These are phyloP conservation scores for Hoplias malabaricus DNA, from an alignment of 2,113 vertebrate genomes.

Conservation along the genomic window DNA sequence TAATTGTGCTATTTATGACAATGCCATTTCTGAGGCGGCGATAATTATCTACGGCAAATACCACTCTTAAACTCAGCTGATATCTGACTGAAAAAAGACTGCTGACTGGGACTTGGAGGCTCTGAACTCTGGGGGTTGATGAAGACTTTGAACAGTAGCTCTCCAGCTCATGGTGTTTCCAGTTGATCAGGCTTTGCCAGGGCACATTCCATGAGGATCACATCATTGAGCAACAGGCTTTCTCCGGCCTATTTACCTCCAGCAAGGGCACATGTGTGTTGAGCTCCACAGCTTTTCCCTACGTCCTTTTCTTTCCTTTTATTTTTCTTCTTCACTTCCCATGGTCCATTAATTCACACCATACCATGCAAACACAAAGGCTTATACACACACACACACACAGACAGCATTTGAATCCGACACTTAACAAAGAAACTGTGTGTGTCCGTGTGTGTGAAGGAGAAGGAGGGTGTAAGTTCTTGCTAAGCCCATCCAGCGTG, in stretches of 20 bases:
- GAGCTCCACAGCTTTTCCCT: slow-evolving; percentile 7
- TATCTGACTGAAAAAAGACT: not conserved
- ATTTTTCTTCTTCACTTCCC: not conserved
- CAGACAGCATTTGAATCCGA: not conserved
- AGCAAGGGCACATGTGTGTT: not conserved
- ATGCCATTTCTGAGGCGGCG: slow-evolving; percentile 2
- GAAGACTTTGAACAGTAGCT: slow-evolving; percentile 34
- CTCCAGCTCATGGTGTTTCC: not conserved
- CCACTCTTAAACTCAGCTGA: not conserved
- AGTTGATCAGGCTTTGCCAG: slow-evolving; percentile 6
- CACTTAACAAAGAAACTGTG: not conserved
- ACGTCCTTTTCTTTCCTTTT: not conserved
- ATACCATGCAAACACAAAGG: not conserved
- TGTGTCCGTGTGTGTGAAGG: slow-evolving; percentile 31
- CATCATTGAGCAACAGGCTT: slow-evolving; percentile 28
- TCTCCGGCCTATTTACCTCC: slow-evolving; percentile 24
- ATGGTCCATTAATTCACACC: not conserved
- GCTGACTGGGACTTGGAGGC: not conserved
- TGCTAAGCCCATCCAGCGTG: not conserved
- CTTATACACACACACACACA: not conserved
- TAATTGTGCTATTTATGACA: slow-evolving; percentile 10
- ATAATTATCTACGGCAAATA: slow-evolving; percentile 22
- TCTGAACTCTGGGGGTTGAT: slow-evolving; percentile 4
- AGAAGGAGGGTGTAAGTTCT: slow-evolving; percentile 37
- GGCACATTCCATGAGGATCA: slow-evolving; percentile 42